Percentiles rank a stretch among this genome's conserved stretches.
Evolutionary conservation across 2,797 vertebrate genomes (phyloP).

Genomic region (Argyrosomus regius): DNA sequence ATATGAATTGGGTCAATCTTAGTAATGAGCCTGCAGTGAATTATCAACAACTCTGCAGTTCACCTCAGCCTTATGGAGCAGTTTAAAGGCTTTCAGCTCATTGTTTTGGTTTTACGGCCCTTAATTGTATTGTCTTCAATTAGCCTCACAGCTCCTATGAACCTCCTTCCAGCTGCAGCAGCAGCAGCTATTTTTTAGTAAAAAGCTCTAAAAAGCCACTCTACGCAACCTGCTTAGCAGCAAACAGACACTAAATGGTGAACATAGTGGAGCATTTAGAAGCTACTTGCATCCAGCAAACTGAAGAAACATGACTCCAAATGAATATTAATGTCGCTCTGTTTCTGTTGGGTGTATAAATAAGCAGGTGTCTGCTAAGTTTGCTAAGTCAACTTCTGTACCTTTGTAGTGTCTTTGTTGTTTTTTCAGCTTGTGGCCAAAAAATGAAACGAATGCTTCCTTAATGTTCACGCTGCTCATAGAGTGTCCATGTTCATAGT

Average conservation of each 20-base stretch:
- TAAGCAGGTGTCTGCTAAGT: not conserved
- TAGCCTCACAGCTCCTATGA: not conserved
- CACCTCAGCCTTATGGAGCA: not conserved
- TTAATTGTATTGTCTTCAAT: not conserved
- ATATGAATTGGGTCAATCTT: not conserved
- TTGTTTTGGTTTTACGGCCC: not conserved
- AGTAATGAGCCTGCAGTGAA: not conserved
- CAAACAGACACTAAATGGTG: not conserved
- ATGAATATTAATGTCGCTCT: not conserved
- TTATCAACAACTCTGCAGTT: not conserved
- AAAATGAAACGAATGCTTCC: not conserved
- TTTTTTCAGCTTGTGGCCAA: not conserved
- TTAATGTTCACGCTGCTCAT: not conserved
- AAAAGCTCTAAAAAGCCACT: not conserved
- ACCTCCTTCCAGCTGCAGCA: not conserved
- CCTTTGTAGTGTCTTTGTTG: not conserved
- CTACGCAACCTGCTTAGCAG: not conserved
- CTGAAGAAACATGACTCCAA: not conserved
- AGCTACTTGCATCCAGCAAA: not conserved
- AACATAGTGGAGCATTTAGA: not conserved
- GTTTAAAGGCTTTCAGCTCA: not conserved
- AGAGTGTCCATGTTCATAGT: not conserved
- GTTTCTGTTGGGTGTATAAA: not conserved
- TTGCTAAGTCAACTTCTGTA: no score
- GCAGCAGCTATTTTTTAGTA: not conserved